phyloP scores from a whole-genome alignment of 1,140 invertebrate species.

The Drosophila auraria region DNA sequence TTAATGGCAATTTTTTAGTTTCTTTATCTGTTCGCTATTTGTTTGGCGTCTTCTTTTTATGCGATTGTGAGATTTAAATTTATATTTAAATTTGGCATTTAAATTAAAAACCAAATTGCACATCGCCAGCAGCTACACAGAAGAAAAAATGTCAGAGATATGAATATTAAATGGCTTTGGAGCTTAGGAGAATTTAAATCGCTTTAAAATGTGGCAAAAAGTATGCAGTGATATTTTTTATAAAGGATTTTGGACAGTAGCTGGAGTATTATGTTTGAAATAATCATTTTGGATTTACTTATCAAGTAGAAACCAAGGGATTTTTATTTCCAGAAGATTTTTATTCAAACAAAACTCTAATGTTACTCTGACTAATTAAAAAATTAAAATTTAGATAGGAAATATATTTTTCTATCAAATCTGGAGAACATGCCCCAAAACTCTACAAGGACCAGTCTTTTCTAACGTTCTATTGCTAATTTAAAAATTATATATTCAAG shows the following conservation, averaged over 20 bases:
- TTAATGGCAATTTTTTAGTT: slow-evolving; percentile 58
- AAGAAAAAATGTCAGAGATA: neutral
- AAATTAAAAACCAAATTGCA: slow-evolving; percentile 77
- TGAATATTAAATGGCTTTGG: neutral
- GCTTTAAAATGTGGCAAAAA: neutral
- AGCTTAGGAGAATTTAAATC: neutral
- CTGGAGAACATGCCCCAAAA: no score
- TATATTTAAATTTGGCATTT: slow-evolving; percentile 73
- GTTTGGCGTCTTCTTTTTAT: slow-evolving; percentile 21
- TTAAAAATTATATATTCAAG: no score
- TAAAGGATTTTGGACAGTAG: neutral
- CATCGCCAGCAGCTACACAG: slow-evolving; percentile 29
- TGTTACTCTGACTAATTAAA: no score
- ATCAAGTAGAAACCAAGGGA: no score
- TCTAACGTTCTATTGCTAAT: no score
- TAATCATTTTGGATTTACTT: neutral
- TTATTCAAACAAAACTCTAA: no score
- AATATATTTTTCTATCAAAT: no score
- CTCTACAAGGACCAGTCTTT: no score
- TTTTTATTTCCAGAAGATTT: neutral
- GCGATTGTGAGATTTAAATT: slow-evolving; percentile 64
- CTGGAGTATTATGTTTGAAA: neutral
- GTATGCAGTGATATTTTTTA: neutral
- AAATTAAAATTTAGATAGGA: no score
- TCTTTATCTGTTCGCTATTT: slow-evolving; percentile 45